Evolutionary conservation across 1,140 invertebrate species (phyloP).

Genomic region (Tribolium madens): DNA sequence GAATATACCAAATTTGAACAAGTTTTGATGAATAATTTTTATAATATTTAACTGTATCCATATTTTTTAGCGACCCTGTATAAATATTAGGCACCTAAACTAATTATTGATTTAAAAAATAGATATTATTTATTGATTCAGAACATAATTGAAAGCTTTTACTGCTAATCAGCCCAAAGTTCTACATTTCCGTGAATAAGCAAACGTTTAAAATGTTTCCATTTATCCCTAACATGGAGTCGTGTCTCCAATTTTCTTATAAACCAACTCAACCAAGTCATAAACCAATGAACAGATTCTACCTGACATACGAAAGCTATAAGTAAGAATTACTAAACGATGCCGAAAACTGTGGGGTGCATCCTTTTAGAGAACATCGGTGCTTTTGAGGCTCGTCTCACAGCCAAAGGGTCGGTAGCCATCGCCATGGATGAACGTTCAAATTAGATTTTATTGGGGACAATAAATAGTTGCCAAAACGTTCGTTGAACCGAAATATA

Average conservation of each 20-base stretch:
- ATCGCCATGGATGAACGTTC: background rate
- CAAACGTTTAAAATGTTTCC: too few species aligned
- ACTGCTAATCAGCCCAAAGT: too few species aligned
- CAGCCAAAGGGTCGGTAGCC: background rate
- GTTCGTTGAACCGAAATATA: background rate
- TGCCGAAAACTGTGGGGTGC: background rate
- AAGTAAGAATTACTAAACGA: background rate
- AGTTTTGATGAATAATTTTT: too few species aligned
- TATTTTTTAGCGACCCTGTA: too few species aligned
- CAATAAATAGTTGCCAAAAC: background rate
- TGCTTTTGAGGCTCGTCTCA: background rate
- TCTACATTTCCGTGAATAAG: too few species aligned
- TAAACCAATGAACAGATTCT: background rate
- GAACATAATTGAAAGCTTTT: too few species aligned
- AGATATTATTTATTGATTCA: too few species aligned
- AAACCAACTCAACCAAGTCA: background rate
- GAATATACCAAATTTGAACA: too few species aligned
- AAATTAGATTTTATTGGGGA: background rate
- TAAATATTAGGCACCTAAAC: too few species aligned
- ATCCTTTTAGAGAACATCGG: background rate
- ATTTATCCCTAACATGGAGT: background rate
- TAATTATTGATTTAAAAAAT: too few species aligned
- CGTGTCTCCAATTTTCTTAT: background rate
- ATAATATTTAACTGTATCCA: too few species aligned
- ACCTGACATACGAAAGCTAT: background rate